phyloP scores from a whole-genome alignment of 1,140 invertebrate species.

The Lepidurus arcticus region DNA sequence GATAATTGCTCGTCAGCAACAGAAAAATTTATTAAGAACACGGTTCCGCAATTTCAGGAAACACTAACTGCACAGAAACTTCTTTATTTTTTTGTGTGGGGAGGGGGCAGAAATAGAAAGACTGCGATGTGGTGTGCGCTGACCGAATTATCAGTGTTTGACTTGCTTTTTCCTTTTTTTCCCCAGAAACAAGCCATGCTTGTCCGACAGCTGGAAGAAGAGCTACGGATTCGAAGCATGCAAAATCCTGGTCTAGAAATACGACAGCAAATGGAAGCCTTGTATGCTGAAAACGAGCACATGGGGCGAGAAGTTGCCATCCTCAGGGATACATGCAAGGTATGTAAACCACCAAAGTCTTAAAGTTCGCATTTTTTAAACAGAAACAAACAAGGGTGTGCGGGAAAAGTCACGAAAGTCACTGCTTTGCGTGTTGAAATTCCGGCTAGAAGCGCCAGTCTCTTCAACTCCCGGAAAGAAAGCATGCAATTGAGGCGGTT shows the following conservation, averaged over 20 bases:
- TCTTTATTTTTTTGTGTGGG: too few species aligned
- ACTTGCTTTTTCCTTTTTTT: conserved; percentile 38
- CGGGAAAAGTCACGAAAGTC: background rate
- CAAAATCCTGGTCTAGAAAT: conserved; percentile 74
- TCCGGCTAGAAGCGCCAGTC: background rate
- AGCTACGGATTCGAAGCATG: conserved; percentile 77
- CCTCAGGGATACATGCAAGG: conserved; percentile 89
- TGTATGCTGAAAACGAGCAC: conserved; percentile 91
- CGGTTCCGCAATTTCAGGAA: too few species aligned
- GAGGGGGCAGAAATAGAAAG: too few species aligned
- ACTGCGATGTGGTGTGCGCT: too few species aligned
- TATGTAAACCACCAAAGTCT: conserved; percentile 43
- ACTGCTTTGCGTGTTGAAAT: conserved; percentile 25
- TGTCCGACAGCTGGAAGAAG: conserved; percentile 82
- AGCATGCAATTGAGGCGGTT: too few species aligned
- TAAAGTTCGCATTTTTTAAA: background rate
- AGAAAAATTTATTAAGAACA: too few species aligned
- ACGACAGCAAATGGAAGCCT: conserved; percentile 83
- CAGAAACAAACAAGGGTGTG: background rate
- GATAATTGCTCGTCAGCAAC: too few species aligned
- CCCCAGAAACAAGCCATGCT: conserved; percentile 91
- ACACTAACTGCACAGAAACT: too few species aligned
- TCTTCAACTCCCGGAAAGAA: conserved; percentile 19
- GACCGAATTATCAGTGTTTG: background rate
- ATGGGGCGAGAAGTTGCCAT: conserved; percentile 90